Evolutionary conservation across 2,888 invertebrate genomes (phyloP).

Genomic region (Dorcus hopei): DNA sequence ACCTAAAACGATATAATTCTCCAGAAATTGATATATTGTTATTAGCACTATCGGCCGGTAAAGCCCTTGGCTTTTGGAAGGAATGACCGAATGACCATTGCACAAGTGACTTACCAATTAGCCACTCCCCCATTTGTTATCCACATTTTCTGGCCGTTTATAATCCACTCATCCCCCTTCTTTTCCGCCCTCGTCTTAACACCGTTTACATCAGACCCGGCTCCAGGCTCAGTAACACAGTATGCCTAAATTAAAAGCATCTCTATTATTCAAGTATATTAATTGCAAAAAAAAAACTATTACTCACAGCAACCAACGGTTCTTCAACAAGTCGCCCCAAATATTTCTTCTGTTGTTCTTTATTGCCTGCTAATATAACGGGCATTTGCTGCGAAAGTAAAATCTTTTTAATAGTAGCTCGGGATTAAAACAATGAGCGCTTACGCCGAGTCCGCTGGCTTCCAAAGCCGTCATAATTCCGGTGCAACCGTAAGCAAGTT

Average conservation of each 20-base stretch:
- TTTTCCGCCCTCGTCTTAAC: slow-evolving; percentile 88
- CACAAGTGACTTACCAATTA: slow-evolving; percentile 65
- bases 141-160: slow-evolving; percentile 98
- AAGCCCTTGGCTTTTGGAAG: too few relatives aligned
- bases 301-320: slow-evolving; percentile 82
- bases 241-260: slow-evolving; percentile 65
- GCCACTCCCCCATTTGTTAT: slow-evolving; percentile 97
- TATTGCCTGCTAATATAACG: slow-evolving; percentile 76
- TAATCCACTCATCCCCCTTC: slow-evolving; percentile 90
- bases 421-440: not conserved
- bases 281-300: not conserved
- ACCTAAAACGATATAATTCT: slow-evolving; percentile 49
- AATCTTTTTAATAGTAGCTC: too few relatives aligned
- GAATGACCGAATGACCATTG: not conserved
- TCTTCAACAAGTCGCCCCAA: slow-evolving; percentile 86
- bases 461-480: slow-evolving; percentile 86
- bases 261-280: too few relatives aligned
- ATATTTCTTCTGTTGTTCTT: slow-evolving; percentile 92
- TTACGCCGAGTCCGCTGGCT: slow-evolving; percentile 76
- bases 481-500: slow-evolving; percentile 86
- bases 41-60: too few relatives aligned
- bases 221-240: slow-evolving; percentile 93
- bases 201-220: slow-evolving; percentile 94
- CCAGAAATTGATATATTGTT: too few relatives aligned
- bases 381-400: slow-evolving; percentile 73